A percentile compares a stretch with the other conserved stretches of the same genome.
Evolutionary conservation across 2,888 invertebrate genomes (phyloP).

Genomic region (Ophion ventricosus): DNA sequence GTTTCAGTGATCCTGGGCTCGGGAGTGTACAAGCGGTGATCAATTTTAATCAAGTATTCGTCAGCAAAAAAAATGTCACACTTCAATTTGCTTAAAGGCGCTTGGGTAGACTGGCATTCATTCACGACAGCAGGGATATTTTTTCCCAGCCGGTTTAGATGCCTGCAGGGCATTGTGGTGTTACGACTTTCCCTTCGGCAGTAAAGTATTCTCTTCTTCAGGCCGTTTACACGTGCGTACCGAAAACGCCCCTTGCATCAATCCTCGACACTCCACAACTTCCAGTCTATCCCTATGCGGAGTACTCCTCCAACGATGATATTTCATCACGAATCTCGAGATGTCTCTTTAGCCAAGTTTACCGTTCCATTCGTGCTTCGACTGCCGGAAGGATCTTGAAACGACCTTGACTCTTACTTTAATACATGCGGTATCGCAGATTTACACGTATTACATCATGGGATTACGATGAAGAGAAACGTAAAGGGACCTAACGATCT

Average conservation of each 20-base stretch:
- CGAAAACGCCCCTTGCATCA: not conserved
- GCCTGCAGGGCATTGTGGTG: not conserved
- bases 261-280: not conserved
- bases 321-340: not conserved
- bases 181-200: not conserved
- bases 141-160: not conserved
- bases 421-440: not conserved
- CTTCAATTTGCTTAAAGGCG: slow-evolving; percentile 1
- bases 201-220: not conserved
- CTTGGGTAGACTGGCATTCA: not conserved
- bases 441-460: not conserved
- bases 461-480: not conserved
- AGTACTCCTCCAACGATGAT: not conserved
- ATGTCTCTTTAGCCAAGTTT: not conserved
- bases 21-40: not conserved
- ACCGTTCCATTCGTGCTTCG: not conserved
- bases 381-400: not conserved
- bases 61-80: not conserved
- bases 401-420: not conserved
- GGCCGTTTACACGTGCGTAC: not conserved
- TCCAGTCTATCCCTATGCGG: not conserved
- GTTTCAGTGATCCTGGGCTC: not conserved
- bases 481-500: not conserved
- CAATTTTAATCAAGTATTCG: not conserved
- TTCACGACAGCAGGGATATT: not conserved